Base-by-base conservation (phyloP, 1,140 invertebrate genomes). In the Atopsyche davidsoni region DNA sequence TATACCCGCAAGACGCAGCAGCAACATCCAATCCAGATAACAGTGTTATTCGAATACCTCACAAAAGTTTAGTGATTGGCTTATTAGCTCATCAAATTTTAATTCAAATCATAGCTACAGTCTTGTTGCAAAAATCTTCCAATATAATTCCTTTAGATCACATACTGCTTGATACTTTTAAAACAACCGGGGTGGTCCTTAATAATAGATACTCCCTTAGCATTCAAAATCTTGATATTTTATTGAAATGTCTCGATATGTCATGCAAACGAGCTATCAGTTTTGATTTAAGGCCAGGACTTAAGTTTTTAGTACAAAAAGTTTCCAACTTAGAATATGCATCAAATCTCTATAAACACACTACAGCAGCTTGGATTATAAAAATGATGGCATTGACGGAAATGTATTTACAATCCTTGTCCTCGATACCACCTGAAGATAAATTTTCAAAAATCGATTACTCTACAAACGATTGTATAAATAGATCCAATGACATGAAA, bases 251-350 rank as follows among this genome's bases (percentile, higher is more conserved):
- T 61, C 72, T 95, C 32, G 83, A 91, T 51, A 73, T 87, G 24
- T 91, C 89, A 1, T 89, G 89, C 62, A 77, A 77, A 14, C 76
- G 87, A 24, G 85, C 91, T 0, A 76, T 85, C 59, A 86, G 89
- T 59, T 95, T 96, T 66, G 92, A 96, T 65, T 75, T 79, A 4
- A 78, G 92, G 14, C 92, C 92, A 0, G 92, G 92, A 0, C 69
- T 96, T 4, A 96, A 96, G 66, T 95, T 96, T 65, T 75, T 96
- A 3, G 81, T 94, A 35, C 91, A 96, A 68, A 96, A 95, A 75
- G 91, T 96, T 0, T 88, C 86, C 0, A 86, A 87, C 60, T 77
- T 92, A 45, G 85, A 87, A 28, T 80, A 88, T 58, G 89, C 91
- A 9, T 90, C 92, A 1, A 96, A 96, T 73, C 68, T 95, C 13